These are phyloP conservation scores for Podilymbus podiceps DNA, from an alignment of 2,113 vertebrate genomes.

Conservation along the genomic window DNA sequence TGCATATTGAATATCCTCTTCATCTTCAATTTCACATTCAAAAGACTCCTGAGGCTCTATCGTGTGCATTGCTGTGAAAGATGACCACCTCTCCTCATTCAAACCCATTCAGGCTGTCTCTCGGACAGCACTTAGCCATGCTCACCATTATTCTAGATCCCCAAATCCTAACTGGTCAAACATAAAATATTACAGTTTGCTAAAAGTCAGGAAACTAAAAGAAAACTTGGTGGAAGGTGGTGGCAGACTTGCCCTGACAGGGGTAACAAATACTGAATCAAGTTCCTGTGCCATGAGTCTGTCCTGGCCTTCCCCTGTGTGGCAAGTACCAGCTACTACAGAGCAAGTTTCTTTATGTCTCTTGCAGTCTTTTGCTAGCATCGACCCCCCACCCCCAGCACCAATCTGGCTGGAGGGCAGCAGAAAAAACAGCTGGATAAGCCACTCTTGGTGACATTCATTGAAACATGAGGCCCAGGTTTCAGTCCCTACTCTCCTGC, in stretches of 20 bases:
- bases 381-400: neutral
- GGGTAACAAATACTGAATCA: neutral
- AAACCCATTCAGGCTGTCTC: neutral
- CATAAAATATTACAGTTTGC: neutral
- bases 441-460: neutral
- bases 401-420: neutral
- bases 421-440: neutral
- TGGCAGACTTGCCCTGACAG: neutral
- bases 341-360: neutral
- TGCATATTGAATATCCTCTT: neutral
- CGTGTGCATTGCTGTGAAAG: rapidly evolving
- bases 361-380: neutral
- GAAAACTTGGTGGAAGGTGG: neutral
- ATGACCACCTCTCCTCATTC: neutral
- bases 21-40: neutral
- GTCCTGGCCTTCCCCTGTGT: neutral
- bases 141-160: neutral
- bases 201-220: neutral
- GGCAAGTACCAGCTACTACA: neutral
- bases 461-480: neutral
- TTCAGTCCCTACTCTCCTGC: neutral
- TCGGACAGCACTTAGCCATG: neutral
- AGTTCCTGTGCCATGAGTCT: neutral
- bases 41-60: neutral
- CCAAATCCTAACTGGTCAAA: neutral